These are phyloP conservation scores for Bhutanitis thaidina DNA, from an alignment of 2,888 invertebrate genomes.

Conservation along the genomic window DNA sequence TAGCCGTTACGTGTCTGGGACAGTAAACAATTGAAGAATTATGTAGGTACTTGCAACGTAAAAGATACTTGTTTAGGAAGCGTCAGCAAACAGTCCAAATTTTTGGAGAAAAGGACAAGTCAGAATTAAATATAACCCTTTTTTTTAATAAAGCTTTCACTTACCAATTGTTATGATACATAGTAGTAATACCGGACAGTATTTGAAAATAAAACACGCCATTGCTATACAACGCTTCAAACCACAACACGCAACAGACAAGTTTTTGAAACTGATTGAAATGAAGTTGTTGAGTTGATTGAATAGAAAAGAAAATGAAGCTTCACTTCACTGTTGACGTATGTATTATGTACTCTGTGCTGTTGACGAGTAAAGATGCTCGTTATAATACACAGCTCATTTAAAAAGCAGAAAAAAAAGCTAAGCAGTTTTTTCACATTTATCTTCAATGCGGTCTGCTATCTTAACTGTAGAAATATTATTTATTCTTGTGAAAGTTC, in stretches of 20 bases:
- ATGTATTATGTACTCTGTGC: too few species aligned
- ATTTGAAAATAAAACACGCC: conserved; percentile 42
- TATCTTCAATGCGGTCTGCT: too few species aligned
- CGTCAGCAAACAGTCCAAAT: neutral
- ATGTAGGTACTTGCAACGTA: neutral
- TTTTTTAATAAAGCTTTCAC: conserved; percentile 30
- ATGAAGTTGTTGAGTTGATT: too few species aligned
- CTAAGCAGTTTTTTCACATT: too few species aligned
- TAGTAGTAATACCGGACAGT: conserved; percentile 39
- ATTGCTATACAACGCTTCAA: conserved; percentile 34
- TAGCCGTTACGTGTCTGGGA: conserved; percentile 15
- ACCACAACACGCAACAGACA: conserved; percentile 2
- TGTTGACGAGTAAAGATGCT: too few species aligned
- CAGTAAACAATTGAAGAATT: conserved; percentile 13
- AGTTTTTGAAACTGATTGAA: too few species aligned
- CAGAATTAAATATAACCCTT: neutral
- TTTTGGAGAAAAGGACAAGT: neutral
- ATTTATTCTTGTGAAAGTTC: too few species aligned
- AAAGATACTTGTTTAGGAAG: conserved; percentile 10
- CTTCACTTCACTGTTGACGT: too few species aligned
- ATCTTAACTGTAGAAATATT: too few species aligned
- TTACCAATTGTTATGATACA: conserved; percentile 45
- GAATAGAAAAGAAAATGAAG: too few species aligned
- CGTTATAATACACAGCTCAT: too few species aligned
- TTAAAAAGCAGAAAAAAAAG: too few species aligned